Evolutionary conservation across 2,888 invertebrate species (phyloP).

Genomic region (Phrixothrix hirtus): DNA sequence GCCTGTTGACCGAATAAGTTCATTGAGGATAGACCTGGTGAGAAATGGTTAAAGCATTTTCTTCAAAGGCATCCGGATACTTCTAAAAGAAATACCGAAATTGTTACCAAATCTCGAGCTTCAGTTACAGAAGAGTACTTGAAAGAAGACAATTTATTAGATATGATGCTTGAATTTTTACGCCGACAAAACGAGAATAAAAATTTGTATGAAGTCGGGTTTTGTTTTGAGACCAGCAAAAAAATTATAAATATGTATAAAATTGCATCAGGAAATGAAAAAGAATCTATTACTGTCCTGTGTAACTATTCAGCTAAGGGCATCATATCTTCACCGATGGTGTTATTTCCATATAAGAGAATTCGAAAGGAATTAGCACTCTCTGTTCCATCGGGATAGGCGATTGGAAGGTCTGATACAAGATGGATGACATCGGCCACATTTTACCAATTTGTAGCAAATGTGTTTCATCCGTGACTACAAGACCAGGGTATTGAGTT

Average conservation of each 20-base stretch:
- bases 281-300: too few species aligned
- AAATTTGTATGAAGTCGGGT: too few species aligned
- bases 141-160: not conserved
- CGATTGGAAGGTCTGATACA: constrained; percentile 29
- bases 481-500: constrained; percentile 7
- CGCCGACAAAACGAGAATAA: not conserved
- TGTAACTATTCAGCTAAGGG: constrained; percentile 14
- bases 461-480: constrained; percentile 29
- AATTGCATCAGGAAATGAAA: too few species aligned
- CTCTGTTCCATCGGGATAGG: constrained; percentile 32
- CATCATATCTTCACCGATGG: constrained; percentile 27
- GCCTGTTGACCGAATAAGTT: not conserved
- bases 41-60: not conserved
- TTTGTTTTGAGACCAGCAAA: too few species aligned
- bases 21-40: too few species aligned
- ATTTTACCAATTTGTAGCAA: constrained; percentile 35
- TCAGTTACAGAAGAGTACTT: not conserved
- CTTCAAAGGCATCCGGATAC: not conserved
- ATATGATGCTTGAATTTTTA: not conserved
- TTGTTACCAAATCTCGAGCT: not conserved
- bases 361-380: constrained; percentile 28
- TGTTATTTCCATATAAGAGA: constrained; percentile 35
- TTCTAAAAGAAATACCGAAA: not conserved
- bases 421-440: constrained; percentile 36
- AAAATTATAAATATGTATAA: too few species aligned